Evolutionary conservation across 1,140 invertebrate genomes (phyloP).

Genomic region (Aphidius ervi): DNA sequence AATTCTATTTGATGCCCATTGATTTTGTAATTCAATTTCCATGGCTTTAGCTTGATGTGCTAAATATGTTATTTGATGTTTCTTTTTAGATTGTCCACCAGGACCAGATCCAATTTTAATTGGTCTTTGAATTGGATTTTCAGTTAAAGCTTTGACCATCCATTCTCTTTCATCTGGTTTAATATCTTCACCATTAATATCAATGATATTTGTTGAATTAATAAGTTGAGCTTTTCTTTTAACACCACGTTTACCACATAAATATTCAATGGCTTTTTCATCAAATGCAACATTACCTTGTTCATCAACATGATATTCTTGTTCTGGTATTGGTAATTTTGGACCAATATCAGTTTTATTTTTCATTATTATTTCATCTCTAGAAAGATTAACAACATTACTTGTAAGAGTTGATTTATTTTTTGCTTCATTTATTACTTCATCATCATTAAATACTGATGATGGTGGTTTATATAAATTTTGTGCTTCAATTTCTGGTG

Average conservation of each 20-base stretch:
- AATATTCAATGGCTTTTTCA: slow-evolving; percentile 49
- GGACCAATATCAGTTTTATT: slow-evolving; percentile 49
- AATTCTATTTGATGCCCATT: slow-evolving; percentile 85
- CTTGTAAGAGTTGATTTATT: slow-evolving; percentile 29
- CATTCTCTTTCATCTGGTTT: slow-evolving; percentile 74
- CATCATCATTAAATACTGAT: neutral
- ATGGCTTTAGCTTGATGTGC: slow-evolving; percentile 92
- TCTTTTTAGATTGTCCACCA: slow-evolving; percentile 54
- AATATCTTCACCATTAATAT: slow-evolving; percentile 80
- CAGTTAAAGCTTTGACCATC: slow-evolving; percentile 76
- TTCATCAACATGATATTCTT: slow-evolving; percentile 48
- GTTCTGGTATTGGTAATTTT: slow-evolving; percentile 50
- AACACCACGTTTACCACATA: slow-evolving; percentile 52
- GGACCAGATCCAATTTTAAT: slow-evolving; percentile 42
- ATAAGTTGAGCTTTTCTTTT: slow-evolving; percentile 51
- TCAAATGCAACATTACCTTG: slow-evolving; percentile 49
- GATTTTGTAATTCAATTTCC: slow-evolving; percentile 88
- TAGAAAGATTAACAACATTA: slow-evolving; percentile 42
- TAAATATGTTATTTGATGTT: slow-evolving; percentile 95
- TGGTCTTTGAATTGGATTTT: slow-evolving; percentile 60
- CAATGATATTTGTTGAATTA: slow-evolving; percentile 65
- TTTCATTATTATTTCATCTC: slow-evolving; percentile 46
- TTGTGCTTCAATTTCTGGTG: slow-evolving; percentile 12
- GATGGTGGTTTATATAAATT: slow-evolving; percentile 11
- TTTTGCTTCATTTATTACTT: neutral